phyloP scores from a whole-genome alignment of 2,113 vertebrate species.

The Vicugna pacos region DNA sequence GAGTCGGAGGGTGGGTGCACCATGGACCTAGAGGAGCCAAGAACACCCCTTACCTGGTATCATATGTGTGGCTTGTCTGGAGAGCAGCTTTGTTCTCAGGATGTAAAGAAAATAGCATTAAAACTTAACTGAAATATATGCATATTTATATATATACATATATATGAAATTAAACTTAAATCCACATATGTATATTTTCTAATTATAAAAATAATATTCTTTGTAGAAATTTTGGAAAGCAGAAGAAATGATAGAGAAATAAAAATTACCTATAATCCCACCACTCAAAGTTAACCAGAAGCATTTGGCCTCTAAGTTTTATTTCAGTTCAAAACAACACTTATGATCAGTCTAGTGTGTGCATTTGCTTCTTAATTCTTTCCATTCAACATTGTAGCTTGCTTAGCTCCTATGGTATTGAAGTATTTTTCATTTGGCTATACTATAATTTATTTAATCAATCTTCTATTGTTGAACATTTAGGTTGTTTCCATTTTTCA shows the following conservation, averaged over 20 bases:
- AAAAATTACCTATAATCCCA: neutral
- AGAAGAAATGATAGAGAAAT: neutral
- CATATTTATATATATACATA: neutral
- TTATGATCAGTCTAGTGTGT: neutral
- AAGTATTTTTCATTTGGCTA: neutral
- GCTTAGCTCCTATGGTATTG: neutral
- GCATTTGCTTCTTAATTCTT: constrained; percentile 23
- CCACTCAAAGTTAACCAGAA: neutral
- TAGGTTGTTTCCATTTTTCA: constrained; percentile 30
- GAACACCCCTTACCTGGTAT: neutral
- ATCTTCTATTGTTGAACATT: constrained; percentile 27
- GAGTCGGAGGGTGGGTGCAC: neutral
- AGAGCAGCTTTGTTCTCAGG: neutral
- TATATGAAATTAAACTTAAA: neutral
- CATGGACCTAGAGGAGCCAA: accelerated
- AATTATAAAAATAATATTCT: constrained; percentile 17
- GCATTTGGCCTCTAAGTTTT: neutral
- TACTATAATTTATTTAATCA: constrained; percentile 21
- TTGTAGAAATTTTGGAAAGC: constrained; percentile 32
- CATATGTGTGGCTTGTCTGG: neutral
- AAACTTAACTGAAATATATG: neutral
- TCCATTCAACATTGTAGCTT: neutral
- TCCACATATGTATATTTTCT: neutral
- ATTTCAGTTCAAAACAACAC: neutral
- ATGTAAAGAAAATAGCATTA: neutral